phyloP scores from a whole-genome alignment of 2,113 vertebrate species.

The Sapajus apella region DNA sequence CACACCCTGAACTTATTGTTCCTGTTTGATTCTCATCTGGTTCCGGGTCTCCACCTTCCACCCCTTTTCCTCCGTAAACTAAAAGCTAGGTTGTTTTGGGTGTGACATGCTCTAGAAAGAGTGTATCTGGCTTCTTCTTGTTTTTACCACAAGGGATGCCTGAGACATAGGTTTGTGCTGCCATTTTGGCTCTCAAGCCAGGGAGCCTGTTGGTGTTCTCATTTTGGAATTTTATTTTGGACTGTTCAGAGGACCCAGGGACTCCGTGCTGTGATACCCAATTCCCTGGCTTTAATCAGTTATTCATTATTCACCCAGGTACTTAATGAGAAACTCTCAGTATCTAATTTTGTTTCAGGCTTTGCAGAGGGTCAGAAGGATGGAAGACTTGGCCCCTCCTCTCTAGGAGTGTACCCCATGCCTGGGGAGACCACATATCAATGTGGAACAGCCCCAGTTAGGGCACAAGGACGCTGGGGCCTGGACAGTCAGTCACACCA shows the following conservation, averaged over 20 bases:
- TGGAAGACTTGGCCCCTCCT: background rate
- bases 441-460: background rate
- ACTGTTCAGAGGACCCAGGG: background rate
- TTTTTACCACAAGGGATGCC: background rate
- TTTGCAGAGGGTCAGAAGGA: background rate
- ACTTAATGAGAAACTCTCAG: background rate
- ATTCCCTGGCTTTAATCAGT: background rate
- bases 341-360: background rate
- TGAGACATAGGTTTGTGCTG: background rate
- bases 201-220: background rate
- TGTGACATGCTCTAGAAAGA: background rate
- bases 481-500: background rate
- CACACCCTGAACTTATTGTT: background rate
- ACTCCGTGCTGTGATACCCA: background rate
- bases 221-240: background rate
- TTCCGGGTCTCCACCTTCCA: background rate
- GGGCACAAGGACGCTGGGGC: background rate
- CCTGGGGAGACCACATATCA: background rate
- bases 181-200: background rate
- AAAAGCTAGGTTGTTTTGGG: background rate
- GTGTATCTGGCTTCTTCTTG: background rate
- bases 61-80: background rate
- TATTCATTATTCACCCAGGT: background rate
- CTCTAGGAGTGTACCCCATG: background rate
- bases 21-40: background rate